phyloP scores from a whole-genome alignment of 1,140 invertebrate genomes.

The Melanaphis sacchari region DNA sequence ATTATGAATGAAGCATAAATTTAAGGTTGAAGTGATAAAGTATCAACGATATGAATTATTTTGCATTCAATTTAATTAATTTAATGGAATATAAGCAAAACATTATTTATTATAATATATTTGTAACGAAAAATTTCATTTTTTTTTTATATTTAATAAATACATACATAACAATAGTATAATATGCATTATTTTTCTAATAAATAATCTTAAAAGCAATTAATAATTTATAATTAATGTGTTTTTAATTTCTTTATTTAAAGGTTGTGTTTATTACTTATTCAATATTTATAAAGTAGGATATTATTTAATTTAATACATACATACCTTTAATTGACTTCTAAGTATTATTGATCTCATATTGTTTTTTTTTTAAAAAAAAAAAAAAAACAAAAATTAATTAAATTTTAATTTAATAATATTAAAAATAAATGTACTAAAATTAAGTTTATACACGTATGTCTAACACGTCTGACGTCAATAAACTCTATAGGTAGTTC shows the following conservation, averaged over 20 bases:
- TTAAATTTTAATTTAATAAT: not conserved
- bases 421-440: not conserved
- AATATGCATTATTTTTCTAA: not conserved
- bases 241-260: not conserved
- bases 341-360: conserved; percentile 23
- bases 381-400: not conserved
- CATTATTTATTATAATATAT: not conserved
- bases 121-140: not conserved
- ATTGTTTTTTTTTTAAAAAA: not conserved
- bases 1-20: not conserved
- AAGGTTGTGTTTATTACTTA: not conserved
- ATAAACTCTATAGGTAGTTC: not conserved
- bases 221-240: not conserved
- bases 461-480: not conserved
- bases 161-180: not conserved
- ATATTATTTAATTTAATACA: not conserved
- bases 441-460: not conserved
- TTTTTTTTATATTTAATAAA: not conserved
- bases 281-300: not conserved
- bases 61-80: not conserved
- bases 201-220: not conserved
- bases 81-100: not conserved
- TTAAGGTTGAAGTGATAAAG: not conserved
- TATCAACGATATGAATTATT: not conserved
- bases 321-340: conserved; percentile 54